These are phyloP conservation scores for Enteromius treurensis DNA, from an alignment of 2,797 vertebrate species.

Conservation along the genomic window DNA sequence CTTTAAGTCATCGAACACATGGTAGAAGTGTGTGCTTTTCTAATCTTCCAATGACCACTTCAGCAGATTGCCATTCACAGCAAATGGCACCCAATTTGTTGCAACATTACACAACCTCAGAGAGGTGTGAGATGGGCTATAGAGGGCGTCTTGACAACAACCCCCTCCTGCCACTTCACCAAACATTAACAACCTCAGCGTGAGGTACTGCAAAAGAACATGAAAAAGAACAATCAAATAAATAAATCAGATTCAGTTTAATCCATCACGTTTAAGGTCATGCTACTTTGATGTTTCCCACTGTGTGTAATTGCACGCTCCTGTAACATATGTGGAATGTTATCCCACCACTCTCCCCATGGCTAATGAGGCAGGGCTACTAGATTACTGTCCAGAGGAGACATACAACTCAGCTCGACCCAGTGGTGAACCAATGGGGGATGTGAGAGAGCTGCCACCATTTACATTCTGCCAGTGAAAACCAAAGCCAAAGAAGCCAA, in stretches of 20 bases:
- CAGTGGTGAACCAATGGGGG: constrained; percentile 21
- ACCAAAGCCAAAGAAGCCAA: not conserved
- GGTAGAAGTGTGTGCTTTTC: constrained; percentile 18
- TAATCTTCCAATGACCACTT: constrained; percentile 51
- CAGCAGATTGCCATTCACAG: constrained; percentile 47
- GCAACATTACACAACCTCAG: constrained; percentile 4
- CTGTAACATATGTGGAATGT: constrained; percentile 32
- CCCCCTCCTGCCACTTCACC: constrained; percentile 17
- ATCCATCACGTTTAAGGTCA: constrained; percentile 56
- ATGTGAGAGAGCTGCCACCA: not conserved
- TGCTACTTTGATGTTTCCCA: constrained; percentile 55
- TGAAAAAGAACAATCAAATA: constrained; percentile 32
- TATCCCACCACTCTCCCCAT: constrained; percentile 1
- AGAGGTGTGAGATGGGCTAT: not conserved
- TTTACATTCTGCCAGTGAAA: constrained; percentile 5
- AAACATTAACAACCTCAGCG: constrained; percentile 39
- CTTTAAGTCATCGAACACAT: constrained; percentile 33
- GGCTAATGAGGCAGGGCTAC: constrained; percentile 43
- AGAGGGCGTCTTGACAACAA: not conserved
- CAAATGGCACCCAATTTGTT: constrained; percentile 49
- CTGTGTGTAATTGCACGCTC: constrained; percentile 54
- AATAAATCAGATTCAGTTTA: constrained; percentile 53
- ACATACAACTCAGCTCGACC: constrained; percentile 21
- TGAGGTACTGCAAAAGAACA: constrained; percentile 27
- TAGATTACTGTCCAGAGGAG: constrained; percentile 40